phyloP scores from a whole-genome alignment of 2,113 vertebrate genomes.

The Urocolius indicus region DNA sequence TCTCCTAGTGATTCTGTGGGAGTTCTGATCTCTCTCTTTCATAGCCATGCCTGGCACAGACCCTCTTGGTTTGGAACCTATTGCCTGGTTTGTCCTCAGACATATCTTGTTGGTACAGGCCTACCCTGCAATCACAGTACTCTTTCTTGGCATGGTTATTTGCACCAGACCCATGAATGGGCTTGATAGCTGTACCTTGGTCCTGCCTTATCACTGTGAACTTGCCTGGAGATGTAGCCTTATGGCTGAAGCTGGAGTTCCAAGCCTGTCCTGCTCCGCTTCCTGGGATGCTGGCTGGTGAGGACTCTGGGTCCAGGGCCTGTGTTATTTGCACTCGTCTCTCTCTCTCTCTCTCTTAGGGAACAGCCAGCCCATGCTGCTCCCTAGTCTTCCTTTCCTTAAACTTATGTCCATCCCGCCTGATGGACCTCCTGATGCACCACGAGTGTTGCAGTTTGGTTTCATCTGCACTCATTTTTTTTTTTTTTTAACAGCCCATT shows the following conservation, averaged over 20 bases:
- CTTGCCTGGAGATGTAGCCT: not conserved
- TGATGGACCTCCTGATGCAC: too few relatives aligned
- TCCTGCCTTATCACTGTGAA: not conserved
- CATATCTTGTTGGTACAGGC: not conserved
- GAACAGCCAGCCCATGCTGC: rapidly evolving
- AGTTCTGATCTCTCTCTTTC: not conserved
- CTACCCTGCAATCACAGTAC: not conserved
- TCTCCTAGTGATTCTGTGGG: not conserved
- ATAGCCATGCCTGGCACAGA: not conserved
- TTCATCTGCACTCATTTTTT: not conserved
- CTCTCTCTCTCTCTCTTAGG: not conserved
- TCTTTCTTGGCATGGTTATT: not conserved
- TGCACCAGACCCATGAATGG: not conserved
- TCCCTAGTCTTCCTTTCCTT: not conserved
- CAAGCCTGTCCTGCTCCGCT: not conserved
- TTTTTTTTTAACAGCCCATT: not conserved
- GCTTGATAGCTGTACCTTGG: not conserved
- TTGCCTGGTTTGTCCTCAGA: not conserved
- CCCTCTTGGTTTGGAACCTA: not conserved
- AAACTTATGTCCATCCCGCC: not conserved
- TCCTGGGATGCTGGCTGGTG: not conserved
- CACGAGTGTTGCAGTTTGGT: not conserved
- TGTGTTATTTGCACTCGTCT: rapidly evolving
- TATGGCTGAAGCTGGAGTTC: not conserved
- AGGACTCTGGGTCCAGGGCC: rapidly evolving